Evolutionary conservation across 2,113 vertebrate genomes (phyloP), one percentile per base, ranked within the genome.

Genomic region (Cariama cristata): DNA sequence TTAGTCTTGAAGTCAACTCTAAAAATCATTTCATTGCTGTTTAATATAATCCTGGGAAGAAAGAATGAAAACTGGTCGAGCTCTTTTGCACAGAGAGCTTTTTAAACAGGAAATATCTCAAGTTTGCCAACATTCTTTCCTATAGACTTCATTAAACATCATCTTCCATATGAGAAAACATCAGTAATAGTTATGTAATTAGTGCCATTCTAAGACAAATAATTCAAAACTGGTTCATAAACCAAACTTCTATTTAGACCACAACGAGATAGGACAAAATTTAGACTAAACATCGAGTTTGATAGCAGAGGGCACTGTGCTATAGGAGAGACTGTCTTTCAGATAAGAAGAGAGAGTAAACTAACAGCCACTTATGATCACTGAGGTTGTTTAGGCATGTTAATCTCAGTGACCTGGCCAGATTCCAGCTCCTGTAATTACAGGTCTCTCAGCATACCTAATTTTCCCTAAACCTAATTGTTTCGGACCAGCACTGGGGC

Each of bases 231-330:
- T 80, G 56, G 10, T 86, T 97, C 64, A 68, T 93, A 86, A 88
- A 93, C 74, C 38, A 95, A 96, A 88, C 27, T 71, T 86, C 55
- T 87, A n/a, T 79, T 93, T 91, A 85, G 62, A 62, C 80, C 71
- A 55, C 50, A 88, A 93, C 79, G 77, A 76, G 81, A 95, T 89
- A 96, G 74, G 40, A 72, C 15, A 91, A 84, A 79, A 87, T 53
- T 85, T 47, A 98, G 95, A 96, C 95, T 97, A 97, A 97, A 98
- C 96, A 95, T 14, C 4, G 50, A 53, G 33, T 44, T 79, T 89
- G 92, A 94, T 97, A 96, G 80, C 63, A 88, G 86, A 75, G 45
- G 16, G 32, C 62, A 89, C 14, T 73, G 91, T 76, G 74, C 71
- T 87, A 6, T 2, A 73, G 84, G 49, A 95, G 66, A 50, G 11